A percentile compares a stretch with the other conserved stretches of the same genome.
phyloP scores from a whole-genome alignment of 2,113 vertebrate species.

The Suricata suricatta region DNA sequence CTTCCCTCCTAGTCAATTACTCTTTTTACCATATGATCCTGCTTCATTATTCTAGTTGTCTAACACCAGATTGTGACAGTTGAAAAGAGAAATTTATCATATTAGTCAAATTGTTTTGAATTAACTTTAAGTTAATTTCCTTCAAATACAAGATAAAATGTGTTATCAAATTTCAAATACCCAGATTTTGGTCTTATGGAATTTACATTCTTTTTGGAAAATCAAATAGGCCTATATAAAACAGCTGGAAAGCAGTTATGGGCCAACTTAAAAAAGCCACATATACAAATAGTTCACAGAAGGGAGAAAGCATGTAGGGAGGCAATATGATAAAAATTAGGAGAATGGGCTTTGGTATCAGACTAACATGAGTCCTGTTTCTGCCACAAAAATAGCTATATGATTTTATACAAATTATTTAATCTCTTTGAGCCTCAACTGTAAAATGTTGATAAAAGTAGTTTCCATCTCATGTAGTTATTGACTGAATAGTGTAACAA shows the following conservation, averaged over 20 bases:
- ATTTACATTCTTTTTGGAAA: constrained; percentile 43
- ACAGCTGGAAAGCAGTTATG: neutral
- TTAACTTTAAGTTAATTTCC: constrained; percentile 28
- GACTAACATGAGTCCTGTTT: neutral
- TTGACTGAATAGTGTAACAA: constrained; percentile 20
- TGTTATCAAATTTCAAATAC: constrained; percentile 16
- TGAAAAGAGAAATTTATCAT: constrained; percentile 31
- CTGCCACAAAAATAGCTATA: neutral
- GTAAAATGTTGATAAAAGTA: constrained; percentile 41
- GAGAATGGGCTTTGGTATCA: constrained; percentile 14
- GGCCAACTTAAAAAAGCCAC: neutral
- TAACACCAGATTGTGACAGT: neutral
- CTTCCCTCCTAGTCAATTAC: neutral
- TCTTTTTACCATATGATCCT: constrained; percentile 9
- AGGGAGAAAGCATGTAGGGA: constrained; percentile 6
- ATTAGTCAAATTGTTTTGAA: neutral
- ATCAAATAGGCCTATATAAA: constrained; percentile 7
- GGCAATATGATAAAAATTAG: constrained; percentile 17
- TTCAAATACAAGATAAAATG: constrained; percentile 41
- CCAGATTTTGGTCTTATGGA: neutral
- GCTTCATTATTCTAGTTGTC: constrained; percentile 21
- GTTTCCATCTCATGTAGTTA: constrained; percentile 16
- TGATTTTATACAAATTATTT: constrained; percentile 19
- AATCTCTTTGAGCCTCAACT: neutral
- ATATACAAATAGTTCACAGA: neutral